phyloP scores from a whole-genome alignment of 2,888 invertebrate genomes.

The Campoletis raptor region DNA sequence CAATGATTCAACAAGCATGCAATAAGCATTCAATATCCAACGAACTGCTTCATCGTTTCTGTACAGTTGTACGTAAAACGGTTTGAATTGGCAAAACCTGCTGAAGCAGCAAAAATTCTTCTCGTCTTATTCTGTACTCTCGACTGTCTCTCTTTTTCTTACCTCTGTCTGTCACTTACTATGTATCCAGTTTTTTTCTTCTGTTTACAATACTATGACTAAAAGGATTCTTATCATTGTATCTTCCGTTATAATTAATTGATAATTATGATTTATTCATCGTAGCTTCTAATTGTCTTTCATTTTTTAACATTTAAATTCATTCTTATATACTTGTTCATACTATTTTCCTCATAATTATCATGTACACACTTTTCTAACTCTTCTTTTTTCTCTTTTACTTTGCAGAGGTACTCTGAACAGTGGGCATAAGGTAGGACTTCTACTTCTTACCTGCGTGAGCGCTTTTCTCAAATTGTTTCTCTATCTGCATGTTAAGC shows the following conservation, averaged over 20 bases:
- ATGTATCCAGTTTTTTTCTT: conserved; percentile 46
- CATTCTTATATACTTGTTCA: conserved; percentile 14
- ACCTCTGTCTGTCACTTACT: conserved; percentile 36
- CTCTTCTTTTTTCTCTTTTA: conserved; percentile 83
- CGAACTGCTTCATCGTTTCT: conserved; percentile 48
- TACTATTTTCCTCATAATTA: conserved; percentile 30
- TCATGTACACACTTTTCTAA: conserved; percentile 80
- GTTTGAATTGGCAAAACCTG: conserved; percentile 30
- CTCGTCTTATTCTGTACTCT: conserved; percentile 15
- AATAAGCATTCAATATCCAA: conserved; percentile 39
- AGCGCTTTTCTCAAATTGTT: conserved; percentile 20
- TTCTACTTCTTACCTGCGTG: conserved; percentile 35
- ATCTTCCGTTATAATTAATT: not conserved
- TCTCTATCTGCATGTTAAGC: not conserved
- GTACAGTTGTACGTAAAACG: conserved; percentile 20
- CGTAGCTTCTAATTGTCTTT: not conserved
- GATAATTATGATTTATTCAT: not conserved
- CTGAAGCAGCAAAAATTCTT: conserved; percentile 33
- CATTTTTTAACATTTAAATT: not conserved
- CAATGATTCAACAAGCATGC: conserved; percentile 52
- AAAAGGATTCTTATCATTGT: conserved; percentile 19
- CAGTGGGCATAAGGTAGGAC: conserved; percentile 84
- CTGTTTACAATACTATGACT: conserved; percentile 68
- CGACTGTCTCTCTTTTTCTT: conserved; percentile 43
- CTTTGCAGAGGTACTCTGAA: conserved; percentile 84